Conservation (phyloP, 2,113 vertebrate species). For the Silurus asotus region DNA sequence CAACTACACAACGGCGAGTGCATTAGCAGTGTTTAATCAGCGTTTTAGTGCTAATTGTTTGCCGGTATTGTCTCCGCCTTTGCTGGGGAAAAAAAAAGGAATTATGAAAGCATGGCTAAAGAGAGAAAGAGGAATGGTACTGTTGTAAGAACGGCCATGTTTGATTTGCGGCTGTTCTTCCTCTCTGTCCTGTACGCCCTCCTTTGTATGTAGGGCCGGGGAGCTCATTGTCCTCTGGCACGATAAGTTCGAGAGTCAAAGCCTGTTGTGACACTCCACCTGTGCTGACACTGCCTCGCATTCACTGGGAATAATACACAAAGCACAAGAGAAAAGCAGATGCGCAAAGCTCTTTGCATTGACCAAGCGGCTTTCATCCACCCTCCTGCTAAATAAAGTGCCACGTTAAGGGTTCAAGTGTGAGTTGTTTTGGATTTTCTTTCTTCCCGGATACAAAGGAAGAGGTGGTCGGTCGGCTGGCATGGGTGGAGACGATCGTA, state of each 20-base stretch:
- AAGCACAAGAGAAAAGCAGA: constrained; percentile 46
- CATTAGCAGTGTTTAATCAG: constrained; percentile 56
- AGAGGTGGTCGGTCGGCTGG: constrained; percentile 21
- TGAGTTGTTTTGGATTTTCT: constrained; percentile 30
- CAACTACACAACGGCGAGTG: constrained; percentile 39
- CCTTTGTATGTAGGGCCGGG: constrained; percentile 63
- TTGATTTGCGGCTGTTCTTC: constrained; percentile 69
- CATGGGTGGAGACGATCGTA: constrained; percentile 1
- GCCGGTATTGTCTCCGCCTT: constrained; percentile 34
- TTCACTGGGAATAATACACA: constrained; percentile 52
- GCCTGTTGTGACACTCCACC: constrained; percentile 62
- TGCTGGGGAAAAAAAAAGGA: constrained; percentile 21
- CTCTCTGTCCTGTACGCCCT: constrained; percentile 62
- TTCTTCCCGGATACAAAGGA: constrained; percentile 26
- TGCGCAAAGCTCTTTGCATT: constrained; percentile 30
- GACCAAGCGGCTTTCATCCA: constrained; percentile 48
- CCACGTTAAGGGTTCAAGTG: constrained; percentile 38
- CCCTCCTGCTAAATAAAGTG: constrained; percentile 53
- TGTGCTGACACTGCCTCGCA: constrained; percentile 56
- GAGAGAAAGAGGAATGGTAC: constrained; percentile 48
- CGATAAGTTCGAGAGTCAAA: constrained; percentile 61
- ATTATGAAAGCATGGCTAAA: constrained; percentile 56
- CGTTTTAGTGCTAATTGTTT: constrained; percentile 51
- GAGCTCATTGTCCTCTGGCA: constrained; percentile 65
- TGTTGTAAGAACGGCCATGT: constrained; percentile 46